phyloP scores from a whole-genome alignment of 2,113 vertebrate species.

The Proteles cristata region DNA sequence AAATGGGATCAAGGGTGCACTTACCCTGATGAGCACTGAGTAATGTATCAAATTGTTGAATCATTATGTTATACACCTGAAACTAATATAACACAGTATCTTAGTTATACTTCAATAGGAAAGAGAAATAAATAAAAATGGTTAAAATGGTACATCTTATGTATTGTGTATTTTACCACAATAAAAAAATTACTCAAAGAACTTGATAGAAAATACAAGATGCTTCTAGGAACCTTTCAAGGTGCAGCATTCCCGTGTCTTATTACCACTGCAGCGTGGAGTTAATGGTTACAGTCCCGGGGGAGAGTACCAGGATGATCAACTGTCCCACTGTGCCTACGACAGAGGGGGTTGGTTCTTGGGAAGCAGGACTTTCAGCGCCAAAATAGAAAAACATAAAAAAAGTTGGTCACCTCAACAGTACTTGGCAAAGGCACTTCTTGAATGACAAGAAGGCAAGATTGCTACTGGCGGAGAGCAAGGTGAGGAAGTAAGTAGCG shows the following conservation, averaged over 20 bases:
- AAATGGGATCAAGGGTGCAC: neutral
- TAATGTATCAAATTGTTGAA: neutral
- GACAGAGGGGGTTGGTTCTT: neutral
- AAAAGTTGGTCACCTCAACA: neutral
- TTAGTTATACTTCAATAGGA: neutral
- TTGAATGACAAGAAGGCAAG: neutral
- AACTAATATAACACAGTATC: neutral
- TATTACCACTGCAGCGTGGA: neutral
- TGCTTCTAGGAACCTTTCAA: neutral
- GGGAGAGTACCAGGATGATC: neutral
- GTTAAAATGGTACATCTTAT: neutral
- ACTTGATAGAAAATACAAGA: neutral
- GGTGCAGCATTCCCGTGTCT: neutral
- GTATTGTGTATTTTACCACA: neutral
- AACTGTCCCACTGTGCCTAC: neutral
- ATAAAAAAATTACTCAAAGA: neutral
- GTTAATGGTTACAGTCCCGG: neutral
- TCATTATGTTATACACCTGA: neutral
- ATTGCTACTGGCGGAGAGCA: neutral
- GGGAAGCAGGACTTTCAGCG: neutral
- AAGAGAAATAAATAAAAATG: neutral
- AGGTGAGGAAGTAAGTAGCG: neutral
- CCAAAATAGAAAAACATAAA: neutral
- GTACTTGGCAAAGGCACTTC: neutral
- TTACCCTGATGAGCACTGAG: neutral